phyloP scores from a whole-genome alignment of 2,888 invertebrate genomes.

The Chouioia cunea region DNA sequence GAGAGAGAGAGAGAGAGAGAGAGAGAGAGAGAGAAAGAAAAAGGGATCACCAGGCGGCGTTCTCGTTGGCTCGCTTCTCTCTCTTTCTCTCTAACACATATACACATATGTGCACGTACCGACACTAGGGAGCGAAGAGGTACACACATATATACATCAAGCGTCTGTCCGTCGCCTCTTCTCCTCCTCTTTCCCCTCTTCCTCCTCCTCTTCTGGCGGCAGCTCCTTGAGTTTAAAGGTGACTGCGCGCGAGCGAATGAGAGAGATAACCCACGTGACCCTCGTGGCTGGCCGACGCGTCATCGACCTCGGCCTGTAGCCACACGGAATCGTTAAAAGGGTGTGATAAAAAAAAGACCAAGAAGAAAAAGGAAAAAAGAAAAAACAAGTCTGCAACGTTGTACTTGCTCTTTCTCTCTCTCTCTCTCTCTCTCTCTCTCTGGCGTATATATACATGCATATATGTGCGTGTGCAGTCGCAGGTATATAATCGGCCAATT shows the following conservation, averaged over 20 bases:
- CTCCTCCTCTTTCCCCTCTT: no score
- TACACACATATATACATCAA: no score
- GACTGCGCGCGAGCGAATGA: slow-evolving; percentile 51
- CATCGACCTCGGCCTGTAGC: slow-evolving; percentile 22
- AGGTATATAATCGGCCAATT: slow-evolving; percentile 11
- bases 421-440: no score
- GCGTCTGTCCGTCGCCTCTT: no score
- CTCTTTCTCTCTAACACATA: no score
- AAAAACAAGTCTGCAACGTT: no score
- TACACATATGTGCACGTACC: no score
- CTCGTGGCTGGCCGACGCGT: slow-evolving; percentile 22
- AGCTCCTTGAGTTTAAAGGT: slow-evolving; percentile 54
- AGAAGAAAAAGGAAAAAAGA: no score
- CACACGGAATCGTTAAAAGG: background rate
- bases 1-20: background rate
- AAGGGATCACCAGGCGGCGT: background rate
- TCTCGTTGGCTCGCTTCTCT: background rate
- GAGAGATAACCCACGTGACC: slow-evolving; percentile 62
- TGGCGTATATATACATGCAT: no score
- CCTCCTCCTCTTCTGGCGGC: background rate
- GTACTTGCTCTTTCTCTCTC: no score
- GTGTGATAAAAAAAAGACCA: no score
- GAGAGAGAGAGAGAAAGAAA: slow-evolving; percentile 7
- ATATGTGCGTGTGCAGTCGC: background rate
- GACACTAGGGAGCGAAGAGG: no score